phyloP scores from a whole-genome alignment of 2,888 invertebrate genomes.

The Augochlorella aurata region DNA sequence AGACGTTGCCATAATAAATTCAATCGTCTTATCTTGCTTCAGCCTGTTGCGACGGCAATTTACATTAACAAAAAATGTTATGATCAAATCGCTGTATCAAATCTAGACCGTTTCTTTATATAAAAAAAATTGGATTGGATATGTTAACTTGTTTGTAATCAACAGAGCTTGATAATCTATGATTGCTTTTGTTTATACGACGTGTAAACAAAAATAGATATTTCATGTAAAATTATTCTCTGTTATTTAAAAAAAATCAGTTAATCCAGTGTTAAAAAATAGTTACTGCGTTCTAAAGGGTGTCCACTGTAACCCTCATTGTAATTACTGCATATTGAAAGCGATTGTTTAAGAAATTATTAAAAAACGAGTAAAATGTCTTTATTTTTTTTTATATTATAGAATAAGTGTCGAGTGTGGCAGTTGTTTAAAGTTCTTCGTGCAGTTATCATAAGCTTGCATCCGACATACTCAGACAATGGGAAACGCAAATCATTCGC shows the following conservation, averaged over 20 bases:
- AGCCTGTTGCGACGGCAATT: not conserved
- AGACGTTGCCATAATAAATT: conserved; percentile 23
- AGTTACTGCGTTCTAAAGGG: too few relatives aligned
- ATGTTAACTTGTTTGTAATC: not conserved
- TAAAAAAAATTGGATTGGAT: not conserved
- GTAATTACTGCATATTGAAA: too few relatives aligned
- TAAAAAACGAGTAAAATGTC: not conserved
- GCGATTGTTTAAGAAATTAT: not conserved
- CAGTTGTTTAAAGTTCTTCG: not conserved
- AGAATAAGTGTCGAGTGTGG: not conserved
- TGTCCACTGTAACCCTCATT: too few relatives aligned
- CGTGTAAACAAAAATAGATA: not conserved
- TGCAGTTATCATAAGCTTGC: too few relatives aligned
- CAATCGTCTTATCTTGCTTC: conserved; percentile 29
- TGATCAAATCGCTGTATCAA: not conserved
- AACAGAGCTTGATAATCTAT: not conserved
- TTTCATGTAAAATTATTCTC: not conserved
- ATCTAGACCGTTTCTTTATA: not conserved
- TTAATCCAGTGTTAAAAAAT: too few relatives aligned
- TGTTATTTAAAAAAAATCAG: too few relatives aligned
- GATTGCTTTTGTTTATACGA: not conserved
- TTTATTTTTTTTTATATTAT: too few relatives aligned
- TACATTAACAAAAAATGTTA: not conserved
- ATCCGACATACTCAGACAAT: not conserved
- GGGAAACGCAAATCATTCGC: not conserved